Percentiles rank a stretch among this genome's conserved stretches.
phyloP scores from a whole-genome alignment of 2,113 vertebrate genomes.

The Desmodus rotundus region DNA sequence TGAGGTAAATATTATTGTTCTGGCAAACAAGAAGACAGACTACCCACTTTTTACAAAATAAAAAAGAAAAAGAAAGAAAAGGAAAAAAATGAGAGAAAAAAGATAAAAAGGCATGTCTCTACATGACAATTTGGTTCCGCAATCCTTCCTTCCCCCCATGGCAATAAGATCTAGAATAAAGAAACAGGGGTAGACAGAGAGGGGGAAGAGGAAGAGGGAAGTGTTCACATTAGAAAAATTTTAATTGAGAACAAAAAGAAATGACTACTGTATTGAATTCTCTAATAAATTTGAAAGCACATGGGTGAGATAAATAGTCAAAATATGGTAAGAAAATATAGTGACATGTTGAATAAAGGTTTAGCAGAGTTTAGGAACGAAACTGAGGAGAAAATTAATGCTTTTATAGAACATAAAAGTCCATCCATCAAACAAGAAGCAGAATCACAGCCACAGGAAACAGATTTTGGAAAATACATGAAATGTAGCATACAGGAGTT shows the following conservation, averaged over 20 bases:
- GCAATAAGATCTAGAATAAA: background rate
- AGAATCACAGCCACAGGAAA: background rate
- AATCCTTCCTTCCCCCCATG: accelerated
- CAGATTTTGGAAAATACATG: background rate
- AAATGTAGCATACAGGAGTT: background rate
- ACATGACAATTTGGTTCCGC: background rate
- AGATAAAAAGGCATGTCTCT: background rate
- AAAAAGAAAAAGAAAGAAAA: background rate
- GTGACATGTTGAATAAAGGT: background rate
- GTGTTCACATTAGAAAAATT: background rate
- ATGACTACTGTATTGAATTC: background rate
- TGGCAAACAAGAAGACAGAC: background rate
- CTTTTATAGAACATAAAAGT: background rate
- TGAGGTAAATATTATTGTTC: background rate
- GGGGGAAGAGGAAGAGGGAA: too few relatives aligned
- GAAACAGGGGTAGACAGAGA: background rate
- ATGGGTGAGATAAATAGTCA: background rate
- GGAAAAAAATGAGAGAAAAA: background rate
- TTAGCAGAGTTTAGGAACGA: background rate
- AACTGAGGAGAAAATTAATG: background rate
- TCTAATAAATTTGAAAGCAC: background rate
- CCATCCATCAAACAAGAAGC: background rate
- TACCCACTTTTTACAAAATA: background rate
- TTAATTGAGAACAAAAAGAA: background rate
- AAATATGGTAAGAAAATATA: background rate